phyloP scores from a whole-genome alignment of 2,797 vertebrate genomes.

The Lateolabrax maculatus region DNA sequence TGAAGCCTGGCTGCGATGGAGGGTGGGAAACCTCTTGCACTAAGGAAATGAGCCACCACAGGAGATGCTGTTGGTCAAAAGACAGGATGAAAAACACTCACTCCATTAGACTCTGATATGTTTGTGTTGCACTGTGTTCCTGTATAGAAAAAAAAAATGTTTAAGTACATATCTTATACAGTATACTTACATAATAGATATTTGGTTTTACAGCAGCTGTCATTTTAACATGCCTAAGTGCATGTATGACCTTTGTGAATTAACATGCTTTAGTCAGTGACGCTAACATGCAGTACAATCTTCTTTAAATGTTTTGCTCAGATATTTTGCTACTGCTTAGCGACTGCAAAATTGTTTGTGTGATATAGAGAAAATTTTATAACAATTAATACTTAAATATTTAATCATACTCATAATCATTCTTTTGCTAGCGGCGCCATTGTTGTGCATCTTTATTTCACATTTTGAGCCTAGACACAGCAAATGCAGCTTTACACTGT shows the following conservation, averaged over 20 bases:
- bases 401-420: not conserved
- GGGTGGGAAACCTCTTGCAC: conserved; percentile 76
- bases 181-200: not conserved
- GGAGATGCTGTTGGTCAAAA: conserved; percentile 82
- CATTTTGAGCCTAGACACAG: conserved; percentile 32
- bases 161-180: conserved; percentile 25
- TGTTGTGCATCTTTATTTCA: conserved; percentile 1
- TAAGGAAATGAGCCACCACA: conserved; percentile 81
- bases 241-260: conserved; percentile 35
- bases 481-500: conserved; percentile 25
- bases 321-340: conserved; percentile 6
- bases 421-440: not conserved
- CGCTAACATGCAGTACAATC: not conserved
- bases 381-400: not conserved
- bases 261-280: not conserved
- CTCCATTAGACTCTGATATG: conserved; percentile 66
- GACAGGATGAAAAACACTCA: conserved; percentile 70
- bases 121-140: conserved; percentile 63
- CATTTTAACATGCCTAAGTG: conserved; percentile 33
- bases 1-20: conserved; percentile 71
- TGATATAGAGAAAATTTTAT: not conserved
- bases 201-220: conserved; percentile 20
- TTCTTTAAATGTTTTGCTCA: conserved; percentile 4
- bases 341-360: not conserved
- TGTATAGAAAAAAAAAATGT: conserved; percentile 29